Evolutionary conservation across 1,140 invertebrate genomes (phyloP).

Genomic region (Drepana arcuata): DNA sequence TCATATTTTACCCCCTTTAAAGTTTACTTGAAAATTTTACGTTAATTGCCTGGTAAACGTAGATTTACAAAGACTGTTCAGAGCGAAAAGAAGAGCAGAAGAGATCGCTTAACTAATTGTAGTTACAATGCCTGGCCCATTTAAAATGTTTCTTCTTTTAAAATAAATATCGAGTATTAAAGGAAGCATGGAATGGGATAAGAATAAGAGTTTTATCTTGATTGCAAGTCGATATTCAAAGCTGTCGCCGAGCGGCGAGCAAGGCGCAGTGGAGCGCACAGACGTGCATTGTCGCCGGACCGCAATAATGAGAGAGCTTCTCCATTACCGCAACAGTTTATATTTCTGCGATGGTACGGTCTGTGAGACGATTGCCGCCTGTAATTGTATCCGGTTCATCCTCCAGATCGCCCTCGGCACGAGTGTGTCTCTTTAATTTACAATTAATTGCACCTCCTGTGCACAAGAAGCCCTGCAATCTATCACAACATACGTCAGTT

Average conservation of each 20-base stretch:
- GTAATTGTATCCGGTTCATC: slow-evolving; percentile 58
- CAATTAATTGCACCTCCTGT: slow-evolving; percentile 6
- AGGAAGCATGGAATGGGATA: background rate
- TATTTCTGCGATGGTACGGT: slow-evolving; percentile 42
- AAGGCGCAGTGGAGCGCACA: slow-evolving; percentile 4
- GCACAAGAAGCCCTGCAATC: slow-evolving; percentile 12
- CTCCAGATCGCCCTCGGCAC: slow-evolving; percentile 9
- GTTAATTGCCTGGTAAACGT: too few relatives aligned
- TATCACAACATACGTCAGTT: slow-evolving; percentile 20
- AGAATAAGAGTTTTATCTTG: slow-evolving; percentile 11
- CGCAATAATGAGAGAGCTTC: slow-evolving; percentile 56
- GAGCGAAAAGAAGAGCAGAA: too few relatives aligned
- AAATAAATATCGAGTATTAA: background rate
- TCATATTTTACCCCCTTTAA: too few relatives aligned
- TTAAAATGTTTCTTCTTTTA: background rate
- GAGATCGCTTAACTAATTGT: too few relatives aligned
- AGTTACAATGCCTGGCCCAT: too few relatives aligned
- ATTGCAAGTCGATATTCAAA: slow-evolving; percentile 18
- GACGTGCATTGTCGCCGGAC: slow-evolving; percentile 29
- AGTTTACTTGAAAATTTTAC: too few relatives aligned
- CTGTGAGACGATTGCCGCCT: slow-evolving; percentile 41
- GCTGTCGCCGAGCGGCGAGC: slow-evolving; percentile 1
- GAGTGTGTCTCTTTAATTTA: slow-evolving; percentile 15
- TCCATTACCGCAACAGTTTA: slow-evolving; percentile 51
- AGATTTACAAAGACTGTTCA: too few relatives aligned